Evolutionary conservation across 2,888 invertebrate species (phyloP).

Genomic region (Clunio marinus): DNA sequence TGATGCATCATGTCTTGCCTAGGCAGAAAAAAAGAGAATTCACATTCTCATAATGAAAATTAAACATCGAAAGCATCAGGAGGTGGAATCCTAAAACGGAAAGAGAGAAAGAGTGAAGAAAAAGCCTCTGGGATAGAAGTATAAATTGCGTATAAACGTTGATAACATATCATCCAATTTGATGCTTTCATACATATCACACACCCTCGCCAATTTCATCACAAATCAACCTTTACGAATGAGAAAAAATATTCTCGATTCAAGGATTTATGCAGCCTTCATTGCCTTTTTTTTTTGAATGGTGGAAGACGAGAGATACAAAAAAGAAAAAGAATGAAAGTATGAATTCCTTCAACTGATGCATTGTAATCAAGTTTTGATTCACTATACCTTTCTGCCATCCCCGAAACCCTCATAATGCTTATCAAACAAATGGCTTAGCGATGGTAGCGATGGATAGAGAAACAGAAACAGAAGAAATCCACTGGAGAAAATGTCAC

Average conservation of each 20-base stretch:
- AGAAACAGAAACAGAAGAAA: too few relatives aligned
- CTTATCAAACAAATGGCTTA: conserved; percentile 9
- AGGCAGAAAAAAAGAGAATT: too few relatives aligned
- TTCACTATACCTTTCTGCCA: not conserved
- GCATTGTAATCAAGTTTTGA: conserved; percentile 30
- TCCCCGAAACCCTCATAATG: not conserved
- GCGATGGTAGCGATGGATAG: not conserved
- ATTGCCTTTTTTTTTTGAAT: too few relatives aligned
- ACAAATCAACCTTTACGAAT: not conserved
- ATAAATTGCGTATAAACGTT: not conserved
- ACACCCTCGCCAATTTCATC: not conserved
- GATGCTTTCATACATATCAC: not conserved
- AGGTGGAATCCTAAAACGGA: not conserved
- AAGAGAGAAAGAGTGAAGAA: not conserved
- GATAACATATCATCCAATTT: conserved; percentile 37
- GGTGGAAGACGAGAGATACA: too few relatives aligned
- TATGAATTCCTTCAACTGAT: not conserved
- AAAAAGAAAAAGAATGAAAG: not conserved
- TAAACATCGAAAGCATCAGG: not conserved
- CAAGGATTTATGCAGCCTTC: conserved; percentile 31
- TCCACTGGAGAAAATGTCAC: too few relatives aligned
- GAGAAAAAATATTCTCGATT: too few relatives aligned
- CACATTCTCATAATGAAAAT: conserved; percentile 9
- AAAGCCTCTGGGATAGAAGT: not conserved
- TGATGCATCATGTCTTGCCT: too few relatives aligned